Conservation (phyloP, 2,888 invertebrate genomes). For the Aplocera efformata region DNA sequence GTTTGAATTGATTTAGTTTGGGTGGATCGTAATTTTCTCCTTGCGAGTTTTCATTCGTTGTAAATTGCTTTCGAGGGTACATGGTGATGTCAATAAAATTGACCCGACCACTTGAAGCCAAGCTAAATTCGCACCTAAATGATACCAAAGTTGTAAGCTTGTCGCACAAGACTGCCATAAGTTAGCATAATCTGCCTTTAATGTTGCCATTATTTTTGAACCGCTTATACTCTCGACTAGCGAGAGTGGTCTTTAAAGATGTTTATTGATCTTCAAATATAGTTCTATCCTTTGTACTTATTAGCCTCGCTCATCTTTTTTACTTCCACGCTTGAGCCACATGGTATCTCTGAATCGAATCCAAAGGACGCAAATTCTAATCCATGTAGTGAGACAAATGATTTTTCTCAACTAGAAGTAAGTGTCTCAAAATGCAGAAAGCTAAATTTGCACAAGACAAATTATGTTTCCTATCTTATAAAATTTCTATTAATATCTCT, state of each 20-base stretch:
- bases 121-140: constrained; percentile 10
- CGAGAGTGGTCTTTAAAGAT: no score
- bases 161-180: constrained; percentile 10
- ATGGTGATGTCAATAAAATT: constrained; percentile 25
- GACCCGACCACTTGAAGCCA: constrained; percentile 9
- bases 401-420: no score
- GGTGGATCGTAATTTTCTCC: constrained; percentile 31
- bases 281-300: no score
- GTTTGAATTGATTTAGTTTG: constrained; percentile 34
- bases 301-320: no score
- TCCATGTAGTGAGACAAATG: no score
- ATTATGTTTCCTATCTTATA: no score
- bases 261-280: no score
- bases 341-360: no score
- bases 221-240: background rate
- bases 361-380: no score
- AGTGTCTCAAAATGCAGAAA: no score
- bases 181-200: background rate
- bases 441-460: no score
- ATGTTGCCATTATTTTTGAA: background rate
- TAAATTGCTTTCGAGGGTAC: constrained; percentile 15
- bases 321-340: no score
- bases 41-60: constrained; percentile 5
- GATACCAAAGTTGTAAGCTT: constrained; percentile 28
- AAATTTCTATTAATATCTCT: background rate